Conservation (phyloP, 2,113 vertebrate genomes). For the Ameiurus melas region DNA sequence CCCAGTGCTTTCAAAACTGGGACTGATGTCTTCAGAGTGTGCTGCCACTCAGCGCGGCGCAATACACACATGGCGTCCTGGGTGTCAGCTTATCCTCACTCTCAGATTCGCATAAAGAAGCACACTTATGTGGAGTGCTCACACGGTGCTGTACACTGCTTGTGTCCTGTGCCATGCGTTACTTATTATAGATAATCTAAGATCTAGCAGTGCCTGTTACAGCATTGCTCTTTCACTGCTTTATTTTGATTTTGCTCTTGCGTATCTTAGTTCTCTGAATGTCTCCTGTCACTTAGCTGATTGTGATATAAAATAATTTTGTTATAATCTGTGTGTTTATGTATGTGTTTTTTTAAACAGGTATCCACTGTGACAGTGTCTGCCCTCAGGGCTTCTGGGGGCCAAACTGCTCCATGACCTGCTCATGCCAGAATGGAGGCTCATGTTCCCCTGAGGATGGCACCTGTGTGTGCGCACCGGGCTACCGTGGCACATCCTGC, state of each 20-base stretch:
- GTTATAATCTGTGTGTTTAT: background rate
- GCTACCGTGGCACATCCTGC: constrained; percentile 91
- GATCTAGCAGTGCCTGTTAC: background rate
- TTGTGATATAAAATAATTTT: no score
- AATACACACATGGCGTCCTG: constrained; percentile 1
- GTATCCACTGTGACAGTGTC: constrained; percentile 90
- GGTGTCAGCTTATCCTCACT: constrained; percentile 20
- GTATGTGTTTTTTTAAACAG: constrained; percentile 63
- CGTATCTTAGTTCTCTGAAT: background rate
- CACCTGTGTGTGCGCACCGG: constrained; percentile 91
- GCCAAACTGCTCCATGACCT: constrained; percentile 94
- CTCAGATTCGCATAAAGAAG: constrained; percentile 32
- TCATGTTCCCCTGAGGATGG: constrained; percentile 95
- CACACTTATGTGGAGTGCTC: constrained; percentile 25
- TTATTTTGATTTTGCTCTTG: background rate
- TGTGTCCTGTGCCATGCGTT: background rate
- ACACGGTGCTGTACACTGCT: constrained; percentile 3
- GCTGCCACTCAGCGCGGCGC: constrained; percentile 9
- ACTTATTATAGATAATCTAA: constrained; percentile 1
- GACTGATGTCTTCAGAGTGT: constrained; percentile 42
- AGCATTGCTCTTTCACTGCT: background rate
- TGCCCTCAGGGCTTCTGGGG: constrained; percentile 93
- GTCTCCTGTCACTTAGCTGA: background rate
- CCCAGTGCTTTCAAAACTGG: constrained; percentile 49
- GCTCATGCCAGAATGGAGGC: constrained; percentile 93